These are phyloP conservation scores for Ricordea florida DNA, from an alignment of 92 coral and sea anemone species.

Conservation along the genomic window DNA sequence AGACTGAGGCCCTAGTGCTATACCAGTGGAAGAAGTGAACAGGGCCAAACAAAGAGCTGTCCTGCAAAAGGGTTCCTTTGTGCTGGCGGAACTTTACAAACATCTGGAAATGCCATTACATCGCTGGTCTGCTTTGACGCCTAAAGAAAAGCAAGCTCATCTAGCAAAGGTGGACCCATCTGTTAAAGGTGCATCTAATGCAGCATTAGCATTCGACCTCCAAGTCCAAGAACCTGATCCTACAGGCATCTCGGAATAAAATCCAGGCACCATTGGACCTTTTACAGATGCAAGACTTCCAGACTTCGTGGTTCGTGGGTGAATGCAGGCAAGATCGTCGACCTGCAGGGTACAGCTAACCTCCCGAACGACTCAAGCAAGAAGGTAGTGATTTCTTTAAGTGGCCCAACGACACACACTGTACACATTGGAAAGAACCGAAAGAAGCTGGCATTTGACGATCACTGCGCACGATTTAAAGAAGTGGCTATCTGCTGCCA, in stretches of 20 bases:
- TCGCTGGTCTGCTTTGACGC: constrained; percentile 4
- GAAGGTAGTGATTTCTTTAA: neutral
- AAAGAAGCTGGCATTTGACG: constrained; percentile 14
- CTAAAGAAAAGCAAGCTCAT: neutral
- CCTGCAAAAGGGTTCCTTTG: constrained; percentile 17
- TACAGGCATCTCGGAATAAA: too few relatives aligned
- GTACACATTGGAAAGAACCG: constrained; percentile 2
- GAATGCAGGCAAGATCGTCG: constrained; percentile 25
- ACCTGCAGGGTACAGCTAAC: too few relatives aligned
- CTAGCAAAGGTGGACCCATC: neutral
- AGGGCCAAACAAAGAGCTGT: constrained; percentile 27
- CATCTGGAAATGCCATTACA: neutral
- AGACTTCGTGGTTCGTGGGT: constrained; percentile 17
- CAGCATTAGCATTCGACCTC: too few relatives aligned
- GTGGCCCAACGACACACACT: neutral
- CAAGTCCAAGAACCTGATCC: too few relatives aligned
- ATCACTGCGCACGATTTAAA: constrained; percentile 23
- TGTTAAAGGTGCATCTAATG: too few relatives aligned
- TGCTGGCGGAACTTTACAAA: neutral
- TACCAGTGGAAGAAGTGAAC: constrained; percentile 17
- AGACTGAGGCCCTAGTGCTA: constrained; percentile 15
- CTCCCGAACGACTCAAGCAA: constrained; percentile 26
- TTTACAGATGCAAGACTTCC: constrained; percentile 16
- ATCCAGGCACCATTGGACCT: neutral
- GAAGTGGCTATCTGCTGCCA: constrained; percentile 42